A percentile compares a stretch with the other conserved stretches of the same genome.
These are phyloP conservation scores for Craseonycteris thonglongyai DNA, from an alignment of 2,113 vertebrate species.

Conservation along the genomic window DNA sequence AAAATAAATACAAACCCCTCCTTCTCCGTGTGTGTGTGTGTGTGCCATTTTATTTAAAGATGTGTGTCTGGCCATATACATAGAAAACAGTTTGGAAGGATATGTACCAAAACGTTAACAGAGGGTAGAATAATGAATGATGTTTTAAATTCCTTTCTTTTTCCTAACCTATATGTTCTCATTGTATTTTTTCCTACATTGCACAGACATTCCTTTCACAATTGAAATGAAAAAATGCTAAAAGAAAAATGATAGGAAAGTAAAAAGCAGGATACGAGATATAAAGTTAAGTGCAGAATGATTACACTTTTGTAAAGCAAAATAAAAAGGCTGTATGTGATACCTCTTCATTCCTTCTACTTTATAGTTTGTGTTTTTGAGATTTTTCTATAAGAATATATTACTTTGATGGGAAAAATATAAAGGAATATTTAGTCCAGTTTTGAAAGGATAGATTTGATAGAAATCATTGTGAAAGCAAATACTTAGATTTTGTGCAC, in stretches of 20 bases:
- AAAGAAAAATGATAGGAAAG: background rate
- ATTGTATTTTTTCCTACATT: background rate
- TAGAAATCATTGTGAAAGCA: conserved; percentile 1
- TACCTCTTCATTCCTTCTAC: background rate
- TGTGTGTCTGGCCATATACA: background rate
- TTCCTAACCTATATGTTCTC: background rate
- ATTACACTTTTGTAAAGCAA: background rate
- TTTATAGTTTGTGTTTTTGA: background rate
- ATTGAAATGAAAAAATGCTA: background rate
- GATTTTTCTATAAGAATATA: background rate
- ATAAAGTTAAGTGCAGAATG: background rate
- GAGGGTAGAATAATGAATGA: background rate
- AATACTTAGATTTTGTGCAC: background rate
- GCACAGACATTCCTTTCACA: background rate
- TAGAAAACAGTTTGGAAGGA: background rate
- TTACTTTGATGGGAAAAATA: background rate
- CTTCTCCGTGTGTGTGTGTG: background rate
- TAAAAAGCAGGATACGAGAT: background rate
- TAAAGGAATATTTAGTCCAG: background rate
- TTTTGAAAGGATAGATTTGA: conserved; percentile 13
- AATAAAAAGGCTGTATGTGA: background rate
- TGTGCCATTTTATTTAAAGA: background rate
- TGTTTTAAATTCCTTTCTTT: background rate
- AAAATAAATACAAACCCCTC: background rate
- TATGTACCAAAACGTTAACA: background rate